Evolutionary conservation across 2,797 vertebrate species (phyloP).

Genomic region (Novumbra hubbsi): DNA sequence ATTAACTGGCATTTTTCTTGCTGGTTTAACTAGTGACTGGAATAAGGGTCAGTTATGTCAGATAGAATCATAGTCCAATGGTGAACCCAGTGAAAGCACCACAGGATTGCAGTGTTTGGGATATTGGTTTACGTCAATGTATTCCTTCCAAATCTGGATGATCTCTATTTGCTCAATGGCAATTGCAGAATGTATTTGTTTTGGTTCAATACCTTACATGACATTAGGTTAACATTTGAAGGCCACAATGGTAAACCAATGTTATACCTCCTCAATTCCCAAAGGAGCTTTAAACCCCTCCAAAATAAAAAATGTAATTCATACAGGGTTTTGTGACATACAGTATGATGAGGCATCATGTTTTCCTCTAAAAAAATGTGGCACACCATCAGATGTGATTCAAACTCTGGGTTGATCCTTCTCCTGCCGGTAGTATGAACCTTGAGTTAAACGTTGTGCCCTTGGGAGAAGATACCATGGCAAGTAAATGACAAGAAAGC

Average conservation of each 20-base stretch:
- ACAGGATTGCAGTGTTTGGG: slow-evolving; percentile 7
- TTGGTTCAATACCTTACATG: slow-evolving; percentile 1
- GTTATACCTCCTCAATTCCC: background rate
- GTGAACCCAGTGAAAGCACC: background rate
- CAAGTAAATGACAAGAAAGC: background rate
- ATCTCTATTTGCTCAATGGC: slow-evolving; percentile 1
- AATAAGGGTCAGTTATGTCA: slow-evolving; percentile 18
- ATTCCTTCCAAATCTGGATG: slow-evolving; percentile 13
- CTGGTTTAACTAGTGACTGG: slow-evolving; percentile 25
- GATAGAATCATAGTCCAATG: slow-evolving; percentile 15
- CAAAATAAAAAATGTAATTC: background rate
- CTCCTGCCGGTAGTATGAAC: background rate
- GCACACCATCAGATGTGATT: background rate
- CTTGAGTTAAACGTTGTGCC: background rate
- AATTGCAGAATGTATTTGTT: background rate
- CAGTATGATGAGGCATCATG: background rate
- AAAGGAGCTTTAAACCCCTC: background rate
- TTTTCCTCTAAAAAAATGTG: background rate
- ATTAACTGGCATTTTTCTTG: slow-evolving; percentile 7
- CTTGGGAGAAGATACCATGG: background rate
- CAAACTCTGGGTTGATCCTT: background rate
- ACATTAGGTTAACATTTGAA: slow-evolving; percentile 6
- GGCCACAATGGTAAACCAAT: background rate
- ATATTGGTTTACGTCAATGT: slow-evolving; percentile 2
- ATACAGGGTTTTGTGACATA: background rate